phyloP scores from a whole-genome alignment of 2,113 vertebrate genomes.

The Cottus gobio region DNA sequence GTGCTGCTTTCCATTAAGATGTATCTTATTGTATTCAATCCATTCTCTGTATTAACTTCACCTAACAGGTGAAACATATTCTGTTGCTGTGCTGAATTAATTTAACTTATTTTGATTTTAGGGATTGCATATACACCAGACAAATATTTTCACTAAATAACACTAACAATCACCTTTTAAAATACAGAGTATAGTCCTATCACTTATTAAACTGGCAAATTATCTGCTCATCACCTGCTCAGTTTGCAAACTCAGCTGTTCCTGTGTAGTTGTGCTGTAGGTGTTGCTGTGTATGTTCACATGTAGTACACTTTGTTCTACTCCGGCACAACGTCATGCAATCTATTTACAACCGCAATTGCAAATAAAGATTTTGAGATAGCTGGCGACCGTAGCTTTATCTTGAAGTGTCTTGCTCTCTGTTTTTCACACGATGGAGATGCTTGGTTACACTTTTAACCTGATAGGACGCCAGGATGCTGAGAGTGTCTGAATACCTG shows the following conservation, averaged over 20 bases:
- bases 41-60: not conserved
- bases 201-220: constrained; percentile 35
- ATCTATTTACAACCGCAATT: not conserved
- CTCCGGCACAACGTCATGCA: not conserved
- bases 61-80: not conserved
- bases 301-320: not conserved
- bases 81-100: not conserved
- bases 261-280: not conserved
- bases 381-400: not conserved
- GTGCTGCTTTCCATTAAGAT: not conserved
- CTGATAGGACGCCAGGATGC: constrained; percentile 2
- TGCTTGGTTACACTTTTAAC: not conserved
- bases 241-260: constrained; percentile 28
- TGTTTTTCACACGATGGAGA: not conserved
- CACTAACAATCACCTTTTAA: not conserved
- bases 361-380: constrained; percentile 20
- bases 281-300: not conserved
- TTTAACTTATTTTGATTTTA: not conserved
- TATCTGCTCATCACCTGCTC: constrained; percentile 10
- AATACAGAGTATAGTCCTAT: not conserved
- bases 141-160: not conserved
- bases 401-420: not conserved
- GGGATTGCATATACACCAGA: too few relatives aligned
- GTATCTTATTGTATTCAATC: not conserved
- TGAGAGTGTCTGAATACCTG: constrained; percentile 12